Evolutionary conservation across 2,113 vertebrate genomes (phyloP).

Genomic region (Seriola dumerili): DNA sequence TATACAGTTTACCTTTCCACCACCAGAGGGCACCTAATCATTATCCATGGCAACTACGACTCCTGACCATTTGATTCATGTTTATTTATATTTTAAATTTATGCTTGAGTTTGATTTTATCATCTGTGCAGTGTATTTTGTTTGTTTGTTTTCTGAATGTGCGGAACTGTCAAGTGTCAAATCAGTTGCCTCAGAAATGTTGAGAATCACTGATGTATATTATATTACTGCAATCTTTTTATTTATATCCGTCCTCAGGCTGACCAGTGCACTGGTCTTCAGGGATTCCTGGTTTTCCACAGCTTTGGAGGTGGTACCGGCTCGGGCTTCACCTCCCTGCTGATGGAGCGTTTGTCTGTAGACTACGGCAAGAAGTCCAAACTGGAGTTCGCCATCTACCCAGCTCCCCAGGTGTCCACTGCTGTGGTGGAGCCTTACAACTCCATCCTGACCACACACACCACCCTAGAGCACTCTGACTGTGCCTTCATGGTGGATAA

Average conservation of each 20-base stretch:
- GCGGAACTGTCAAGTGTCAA: no score
- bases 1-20: no score
- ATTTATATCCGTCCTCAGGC: constrained; percentile 36
- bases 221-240: no score
- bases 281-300: constrained; percentile 67
- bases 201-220: no score
- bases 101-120: no score
- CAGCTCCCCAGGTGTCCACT: constrained; percentile 85
- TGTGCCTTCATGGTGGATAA: constrained; percentile 91
- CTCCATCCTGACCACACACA: constrained; percentile 88
- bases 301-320: constrained; percentile 68
- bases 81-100: no score
- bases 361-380: constrained; percentile 95
- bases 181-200: no score
- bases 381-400: constrained; percentile 94
- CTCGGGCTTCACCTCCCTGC: constrained; percentile 84
- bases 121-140: no score
- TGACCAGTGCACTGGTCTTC: constrained; percentile 80
- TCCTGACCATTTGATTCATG: no score
- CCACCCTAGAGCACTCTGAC: constrained; percentile 89
- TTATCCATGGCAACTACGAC: no score
- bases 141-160: no score
- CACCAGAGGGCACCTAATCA: no score
- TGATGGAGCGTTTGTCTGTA: constrained; percentile 94
- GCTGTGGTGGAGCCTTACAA: constrained; percentile 90